Evolutionary conservation across 1,140 invertebrate species (phyloP).

Genomic region (Diachasmimorpha longicaudata): DNA sequence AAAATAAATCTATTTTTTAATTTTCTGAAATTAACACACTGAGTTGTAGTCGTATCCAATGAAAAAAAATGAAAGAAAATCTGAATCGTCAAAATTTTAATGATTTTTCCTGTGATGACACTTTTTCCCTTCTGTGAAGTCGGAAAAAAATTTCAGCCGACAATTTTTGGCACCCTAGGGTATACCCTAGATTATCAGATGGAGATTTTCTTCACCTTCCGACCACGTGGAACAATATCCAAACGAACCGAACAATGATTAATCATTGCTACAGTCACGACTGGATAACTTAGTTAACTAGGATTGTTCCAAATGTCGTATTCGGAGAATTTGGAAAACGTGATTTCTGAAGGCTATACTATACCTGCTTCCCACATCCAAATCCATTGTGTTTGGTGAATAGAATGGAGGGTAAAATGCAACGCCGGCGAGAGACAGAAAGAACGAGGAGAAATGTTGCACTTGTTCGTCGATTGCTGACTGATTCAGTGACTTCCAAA

Average conservation of each 20-base stretch:
- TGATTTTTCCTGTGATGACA: too few relatives aligned
- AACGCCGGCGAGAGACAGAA: constrained; percentile 19
- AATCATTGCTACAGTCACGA: background rate
- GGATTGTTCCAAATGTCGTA: background rate
- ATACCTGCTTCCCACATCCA: background rate
- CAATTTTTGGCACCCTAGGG: background rate
- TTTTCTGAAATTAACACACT: too few relatives aligned
- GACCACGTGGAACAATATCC: background rate
- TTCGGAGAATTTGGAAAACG: background rate
- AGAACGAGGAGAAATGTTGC: constrained; percentile 32
- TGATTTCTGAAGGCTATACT: background rate
- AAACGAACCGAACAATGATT: background rate
- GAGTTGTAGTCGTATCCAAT: too few relatives aligned
- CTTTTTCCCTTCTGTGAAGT: too few relatives aligned
- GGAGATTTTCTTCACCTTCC: background rate
- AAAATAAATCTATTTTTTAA: too few relatives aligned
- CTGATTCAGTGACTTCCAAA: constrained; percentile 31
- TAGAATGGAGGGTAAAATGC: constrained; percentile 24
- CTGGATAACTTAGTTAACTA: background rate
- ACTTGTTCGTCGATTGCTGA: constrained; percentile 44
- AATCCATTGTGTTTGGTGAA: background rate
- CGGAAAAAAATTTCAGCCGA: too few relatives aligned
- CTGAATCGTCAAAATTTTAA: too few relatives aligned
- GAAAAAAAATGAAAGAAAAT: too few relatives aligned
- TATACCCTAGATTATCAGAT: background rate